phyloP scores from a whole-genome alignment of 2,888 invertebrate species.

The Apodemia hepburni region DNA sequence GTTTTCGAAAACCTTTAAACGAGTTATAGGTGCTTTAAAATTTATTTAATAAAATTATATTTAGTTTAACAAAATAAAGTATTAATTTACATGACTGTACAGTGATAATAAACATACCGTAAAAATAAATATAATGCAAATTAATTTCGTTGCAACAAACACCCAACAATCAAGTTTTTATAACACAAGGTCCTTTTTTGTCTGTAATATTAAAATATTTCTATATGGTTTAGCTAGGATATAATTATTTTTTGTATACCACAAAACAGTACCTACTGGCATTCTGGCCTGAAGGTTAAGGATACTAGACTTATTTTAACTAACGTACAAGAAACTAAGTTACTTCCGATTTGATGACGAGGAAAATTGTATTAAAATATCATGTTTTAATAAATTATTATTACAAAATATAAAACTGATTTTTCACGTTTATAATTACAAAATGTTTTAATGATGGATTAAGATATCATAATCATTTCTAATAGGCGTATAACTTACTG shows the following conservation, averaged over 20 bases:
- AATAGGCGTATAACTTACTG: too few species aligned
- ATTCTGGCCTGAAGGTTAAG: not conserved
- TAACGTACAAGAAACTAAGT: too few species aligned
- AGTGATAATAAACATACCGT: conserved; percentile 4
- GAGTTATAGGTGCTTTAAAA: too few species aligned
- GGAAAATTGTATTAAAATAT: not conserved
- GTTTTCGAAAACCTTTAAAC: too few species aligned
- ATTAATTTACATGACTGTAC: conserved; percentile 6
- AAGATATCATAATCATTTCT: too few species aligned
- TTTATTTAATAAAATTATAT: too few species aligned
- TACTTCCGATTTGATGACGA: not conserved
- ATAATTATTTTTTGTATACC: conserved; percentile 3
- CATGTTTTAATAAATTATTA: not conserved
- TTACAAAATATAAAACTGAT: too few species aligned
- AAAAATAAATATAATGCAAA: conserved; percentile 9
- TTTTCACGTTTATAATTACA: too few species aligned
- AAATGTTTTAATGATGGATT: too few species aligned
- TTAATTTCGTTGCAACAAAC: conserved; percentile 13
- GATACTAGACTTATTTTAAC: not conserved
- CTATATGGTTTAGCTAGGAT: not conserved
- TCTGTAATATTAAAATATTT: not conserved
- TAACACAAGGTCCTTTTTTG: conserved; percentile 13
- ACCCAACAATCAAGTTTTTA: conserved; percentile 12
- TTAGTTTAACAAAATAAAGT: not conserved
- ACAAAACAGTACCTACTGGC: not conserved